Base-by-base conservation (phyloP, 2,888 invertebrate species). In the Folsomia manolachei region DNA sequence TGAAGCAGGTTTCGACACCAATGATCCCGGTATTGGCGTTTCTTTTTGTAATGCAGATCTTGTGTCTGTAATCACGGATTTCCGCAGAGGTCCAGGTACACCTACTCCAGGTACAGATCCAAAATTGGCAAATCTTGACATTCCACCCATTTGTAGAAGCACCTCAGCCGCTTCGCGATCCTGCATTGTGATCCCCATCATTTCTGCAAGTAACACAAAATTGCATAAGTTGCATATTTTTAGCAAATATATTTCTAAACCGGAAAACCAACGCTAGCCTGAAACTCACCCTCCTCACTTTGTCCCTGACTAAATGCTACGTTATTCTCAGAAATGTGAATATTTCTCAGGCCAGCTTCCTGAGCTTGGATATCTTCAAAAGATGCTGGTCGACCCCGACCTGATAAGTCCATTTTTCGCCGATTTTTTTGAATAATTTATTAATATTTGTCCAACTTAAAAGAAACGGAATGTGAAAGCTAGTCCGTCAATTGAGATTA, bases 361-460 rank as follows among this genome's bases (percentile, higher is more conserved):
- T 39, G 39, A 39, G 14, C 39, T 39, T 14, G n/a, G n/a, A n/a
- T n/a, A n/a, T n/a, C n/a, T n/a, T n/a, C n/a, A n/a, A n/a, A n/a
- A n/a, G n/a, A n/a, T n/a, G n/a, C n/a, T n/a, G n/a, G n/a, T n/a
- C n/a, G n/a, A n/a, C n/a, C n/a, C n/a, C n/a, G n/a, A n/a, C n/a
- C n/a, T n/a, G n/a, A n/a, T n/a, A n/a, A n/a, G n/a, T n/a, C n/a
- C n/a, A n/a, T n/a, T n/a, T n/a, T n/a, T n/a, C n/a, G n/a, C n/a
- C n/a, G n/a, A n/a, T n/a, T n/a, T n/a, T n/a, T n/a, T n/a, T n/a
- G n/a, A n/a, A n/a, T n/a, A n/a, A n/a, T n/a, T n/a, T n/a, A 52
- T 69, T 62, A 39, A 61, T 9, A 62, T 7, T n/a, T 70, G 69
- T 64, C 23, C 9, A 4, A 24, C 64, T n/a, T 70, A 73, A 64